phyloP scores from a whole-genome alignment of 2,888 invertebrate species.

The Xanthorhoe designata region DNA sequence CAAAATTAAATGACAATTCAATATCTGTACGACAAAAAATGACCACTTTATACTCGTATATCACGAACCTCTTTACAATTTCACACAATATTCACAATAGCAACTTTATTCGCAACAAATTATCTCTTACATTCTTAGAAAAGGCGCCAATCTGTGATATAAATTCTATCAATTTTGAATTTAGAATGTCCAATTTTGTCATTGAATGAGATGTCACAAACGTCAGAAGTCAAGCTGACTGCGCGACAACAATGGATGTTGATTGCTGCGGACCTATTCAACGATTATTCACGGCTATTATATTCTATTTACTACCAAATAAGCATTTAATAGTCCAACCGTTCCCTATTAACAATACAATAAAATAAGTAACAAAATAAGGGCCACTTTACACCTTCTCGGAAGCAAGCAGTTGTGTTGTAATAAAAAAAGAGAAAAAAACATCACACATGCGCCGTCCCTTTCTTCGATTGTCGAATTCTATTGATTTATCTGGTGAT shows the following conservation, averaged over 20 bases:
- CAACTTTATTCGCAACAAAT: slow-evolving; percentile 75
- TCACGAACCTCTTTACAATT: slow-evolving; percentile 27
- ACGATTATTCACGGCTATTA: slow-evolving; percentile 82
- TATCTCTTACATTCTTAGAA: slow-evolving; percentile 66
- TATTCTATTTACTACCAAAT: slow-evolving; percentile 85
- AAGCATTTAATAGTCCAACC: slow-evolving; percentile 83
- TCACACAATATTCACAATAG: slow-evolving; percentile 34
- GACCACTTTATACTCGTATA: slow-evolving; percentile 36
- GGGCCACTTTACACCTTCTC: slow-evolving; percentile 84
- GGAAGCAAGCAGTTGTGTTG: slow-evolving; percentile 77
- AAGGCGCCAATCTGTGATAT: slow-evolving; percentile 64
- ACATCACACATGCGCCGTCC: slow-evolving; percentile 54
- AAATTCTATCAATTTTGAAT: slow-evolving; percentile 34
- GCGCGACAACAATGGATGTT: slow-evolving; percentile 69
- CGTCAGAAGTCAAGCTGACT: slow-evolving; percentile 70
- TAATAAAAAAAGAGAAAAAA: slow-evolving; percentile 67
- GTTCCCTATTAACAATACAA: slow-evolving; percentile 83
- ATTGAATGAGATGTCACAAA: slow-evolving; percentile 64
- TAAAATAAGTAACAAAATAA: slow-evolving; percentile 84
- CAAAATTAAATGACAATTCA: background rate
- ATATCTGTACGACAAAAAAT: slow-evolving; percentile 10
- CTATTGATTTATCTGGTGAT: slow-evolving; percentile 53
- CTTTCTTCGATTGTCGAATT: slow-evolving; percentile 57
- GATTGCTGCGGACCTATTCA: slow-evolving; percentile 78
- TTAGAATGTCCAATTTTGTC: slow-evolving; percentile 44